Percentiles rank a stretch among this genome's conserved stretches.
Conservation (phyloP, 1,140 invertebrate species). For the Bombus terrestris region DNA sequence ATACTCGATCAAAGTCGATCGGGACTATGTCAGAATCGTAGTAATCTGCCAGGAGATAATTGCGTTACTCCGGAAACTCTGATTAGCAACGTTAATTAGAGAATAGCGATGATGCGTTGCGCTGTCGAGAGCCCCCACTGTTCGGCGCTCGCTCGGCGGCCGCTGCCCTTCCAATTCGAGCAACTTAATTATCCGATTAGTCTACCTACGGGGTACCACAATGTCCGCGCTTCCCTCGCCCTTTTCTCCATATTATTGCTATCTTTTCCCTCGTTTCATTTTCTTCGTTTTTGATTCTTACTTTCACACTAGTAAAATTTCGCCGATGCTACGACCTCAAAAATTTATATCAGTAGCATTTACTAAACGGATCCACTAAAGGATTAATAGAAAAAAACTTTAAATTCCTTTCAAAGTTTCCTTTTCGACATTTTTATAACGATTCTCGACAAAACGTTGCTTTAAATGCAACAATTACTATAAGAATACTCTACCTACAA, state of each 20-base stretch:
- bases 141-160: conserved; percentile 58
- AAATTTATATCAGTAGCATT: no score
- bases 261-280: not conserved
- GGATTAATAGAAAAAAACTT: not conserved
- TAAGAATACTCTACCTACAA: not conserved
- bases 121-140: conserved; percentile 70
- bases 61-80: conserved; percentile 76
- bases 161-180: conserved; percentile 65
- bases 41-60: conserved; percentile 71
- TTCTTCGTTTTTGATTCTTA: no score
- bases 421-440: not conserved
- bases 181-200: conserved; percentile 77
- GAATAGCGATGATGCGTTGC: conserved; percentile 76
- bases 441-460: not conserved
- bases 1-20: conserved; percentile 74
- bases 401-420: not conserved
- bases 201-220: conserved; percentile 60
- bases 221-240: conserved; percentile 21
- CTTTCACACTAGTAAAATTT: no score
- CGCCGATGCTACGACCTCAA: no score
- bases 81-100: conserved; percentile 80
- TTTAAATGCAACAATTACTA: not conserved
- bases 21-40: conserved; percentile 75
- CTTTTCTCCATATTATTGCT: not conserved
- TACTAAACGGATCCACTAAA: not conserved